These are phyloP conservation scores for Arothron firmamentum DNA, from an alignment of 2,113 vertebrate genomes.

Conservation along the genomic window DNA sequence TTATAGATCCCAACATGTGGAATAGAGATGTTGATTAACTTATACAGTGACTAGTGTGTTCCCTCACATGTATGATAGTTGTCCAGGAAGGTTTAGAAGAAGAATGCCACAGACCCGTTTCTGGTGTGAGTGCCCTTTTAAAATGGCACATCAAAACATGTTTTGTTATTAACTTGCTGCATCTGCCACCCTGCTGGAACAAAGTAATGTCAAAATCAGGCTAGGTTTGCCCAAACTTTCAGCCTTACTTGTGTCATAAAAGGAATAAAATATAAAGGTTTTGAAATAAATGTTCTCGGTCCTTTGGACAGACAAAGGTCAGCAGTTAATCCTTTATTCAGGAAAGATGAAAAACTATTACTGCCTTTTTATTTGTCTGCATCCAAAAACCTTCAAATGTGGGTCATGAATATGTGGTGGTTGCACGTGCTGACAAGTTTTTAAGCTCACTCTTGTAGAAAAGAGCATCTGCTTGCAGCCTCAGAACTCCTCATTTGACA, in stretches of 20 bases:
- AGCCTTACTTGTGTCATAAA: no score
- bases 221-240: neutral
- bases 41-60: neutral
- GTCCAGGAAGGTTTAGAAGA: neutral
- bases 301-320: conserved; percentile 5
- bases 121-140: conserved; percentile 39
- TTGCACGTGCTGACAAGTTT: conserved; percentile 1
- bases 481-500: neutral
- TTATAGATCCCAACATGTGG: neutral
- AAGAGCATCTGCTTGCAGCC: conserved; percentile 8
- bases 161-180: conserved; percentile 11
- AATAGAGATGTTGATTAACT: neutral
- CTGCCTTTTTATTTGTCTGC: neutral
- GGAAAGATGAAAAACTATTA: conserved; percentile 6
- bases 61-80: neutral
- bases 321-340: neutral
- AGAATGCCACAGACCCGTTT: conserved; percentile 32
- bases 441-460: conserved; percentile 5
- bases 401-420: conserved; percentile 12
- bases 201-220: neutral
- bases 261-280: no score
- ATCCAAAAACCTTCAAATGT: conserved; percentile 12
- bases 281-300: no score
- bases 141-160: conserved; percentile 39
- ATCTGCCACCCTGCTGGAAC: neutral